Percentiles rank a stretch among this genome's conserved stretches.
These are phyloP conservation scores for Tinea pellionella DNA, from an alignment of 2,888 invertebrate genomes.

Conservation along the genomic window DNA sequence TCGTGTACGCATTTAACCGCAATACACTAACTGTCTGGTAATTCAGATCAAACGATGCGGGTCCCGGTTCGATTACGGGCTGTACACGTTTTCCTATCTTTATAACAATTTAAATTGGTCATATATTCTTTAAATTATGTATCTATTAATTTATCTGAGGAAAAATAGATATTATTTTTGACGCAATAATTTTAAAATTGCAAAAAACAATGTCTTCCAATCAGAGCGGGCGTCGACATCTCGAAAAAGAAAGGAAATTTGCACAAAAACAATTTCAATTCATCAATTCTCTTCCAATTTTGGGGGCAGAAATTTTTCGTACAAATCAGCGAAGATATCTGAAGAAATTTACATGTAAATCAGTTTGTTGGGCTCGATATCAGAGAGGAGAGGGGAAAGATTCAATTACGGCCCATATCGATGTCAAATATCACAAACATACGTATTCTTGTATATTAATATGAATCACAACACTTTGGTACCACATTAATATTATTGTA, in stretches of 20 bases:
- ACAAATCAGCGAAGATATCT: neutral
- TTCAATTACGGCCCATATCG: neutral
- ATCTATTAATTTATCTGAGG: too few relatives aligned
- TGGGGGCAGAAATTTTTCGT: neutral
- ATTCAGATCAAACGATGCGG: conserved; percentile 4
- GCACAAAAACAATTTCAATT: neutral
- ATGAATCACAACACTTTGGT: too few relatives aligned
- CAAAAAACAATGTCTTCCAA: neutral
- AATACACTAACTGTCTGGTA: neutral
- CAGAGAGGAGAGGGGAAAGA: neutral
- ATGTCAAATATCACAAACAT: too few relatives aligned
- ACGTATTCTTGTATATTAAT: too few relatives aligned
- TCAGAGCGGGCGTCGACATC: neutral
- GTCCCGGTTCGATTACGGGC: neutral
- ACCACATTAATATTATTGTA: too few relatives aligned
- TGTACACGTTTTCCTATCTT: neutral
- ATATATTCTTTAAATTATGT: too few relatives aligned
- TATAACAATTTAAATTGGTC: neutral
- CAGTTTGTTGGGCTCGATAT: neutral
- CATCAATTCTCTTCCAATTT: neutral
- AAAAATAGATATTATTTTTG: too few relatives aligned
- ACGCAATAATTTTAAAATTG: too few relatives aligned
- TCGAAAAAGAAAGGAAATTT: neutral
- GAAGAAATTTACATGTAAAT: neutral
- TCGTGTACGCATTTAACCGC: neutral